Evolutionary conservation across 2,888 invertebrate species (phyloP).

Genomic region (Chalcosyrphus nemorum): DNA sequence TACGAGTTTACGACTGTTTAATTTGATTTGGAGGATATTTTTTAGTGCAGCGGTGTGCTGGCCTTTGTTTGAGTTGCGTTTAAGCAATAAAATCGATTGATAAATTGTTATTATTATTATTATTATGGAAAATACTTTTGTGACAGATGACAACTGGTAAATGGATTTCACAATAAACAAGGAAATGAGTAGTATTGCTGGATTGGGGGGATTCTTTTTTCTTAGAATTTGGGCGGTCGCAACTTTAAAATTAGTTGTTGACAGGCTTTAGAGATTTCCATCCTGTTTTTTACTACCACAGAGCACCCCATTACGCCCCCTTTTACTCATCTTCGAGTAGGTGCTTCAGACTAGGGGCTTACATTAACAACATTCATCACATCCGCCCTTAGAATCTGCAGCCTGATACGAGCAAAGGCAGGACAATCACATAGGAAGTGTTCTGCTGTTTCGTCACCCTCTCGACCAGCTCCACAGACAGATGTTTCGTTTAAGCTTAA

Average conservation of each 20-base stretch:
- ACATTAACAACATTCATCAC: too few relatives aligned
- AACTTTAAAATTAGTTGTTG: background rate
- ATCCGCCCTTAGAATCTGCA: too few relatives aligned
- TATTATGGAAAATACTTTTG: slow-evolving; percentile 4
- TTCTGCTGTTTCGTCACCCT: too few relatives aligned
- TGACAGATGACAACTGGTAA: slow-evolving; percentile 1
- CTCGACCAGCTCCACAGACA: too few relatives aligned
- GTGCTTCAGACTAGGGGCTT: too few relatives aligned
- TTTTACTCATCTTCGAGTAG: too few relatives aligned
- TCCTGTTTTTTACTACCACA: too few relatives aligned
- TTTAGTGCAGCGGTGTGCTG: background rate
- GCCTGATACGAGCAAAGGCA: too few relatives aligned
- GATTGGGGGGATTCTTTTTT: background rate
- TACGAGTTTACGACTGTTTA: slow-evolving; percentile 80
- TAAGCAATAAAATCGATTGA: slow-evolving; percentile 76
- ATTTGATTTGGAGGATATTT: slow-evolving; percentile 78
- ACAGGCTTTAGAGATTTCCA: too few relatives aligned
- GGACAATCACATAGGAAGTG: too few relatives aligned
- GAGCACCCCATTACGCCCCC: too few relatives aligned
- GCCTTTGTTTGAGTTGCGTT: background rate
- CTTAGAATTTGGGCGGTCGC: background rate
- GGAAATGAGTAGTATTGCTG: background rate
- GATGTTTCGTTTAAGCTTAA: too few relatives aligned
- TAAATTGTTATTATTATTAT: slow-evolving; percentile 79
- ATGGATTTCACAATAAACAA: slow-evolving; percentile 11